These are phyloP conservation scores for Stegophylla sp. DNA, from an alignment of 2,888 invertebrate genomes.

Conservation along the genomic window DNA sequence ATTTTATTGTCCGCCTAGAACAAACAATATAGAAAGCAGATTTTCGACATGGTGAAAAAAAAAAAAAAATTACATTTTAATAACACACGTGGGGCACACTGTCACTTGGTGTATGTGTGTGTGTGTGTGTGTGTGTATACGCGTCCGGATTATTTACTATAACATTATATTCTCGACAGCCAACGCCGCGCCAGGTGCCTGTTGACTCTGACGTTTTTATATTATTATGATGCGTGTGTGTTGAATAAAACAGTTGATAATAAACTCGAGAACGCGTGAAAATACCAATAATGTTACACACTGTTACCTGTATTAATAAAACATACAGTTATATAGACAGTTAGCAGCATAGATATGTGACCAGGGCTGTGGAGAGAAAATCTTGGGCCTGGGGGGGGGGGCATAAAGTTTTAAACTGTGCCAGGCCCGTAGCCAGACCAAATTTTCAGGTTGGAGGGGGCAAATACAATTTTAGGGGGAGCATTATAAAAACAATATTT, in stretches of 20 bases:
- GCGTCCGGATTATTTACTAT: constrained; percentile 25
- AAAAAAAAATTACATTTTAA: constrained; percentile 41
- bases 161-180: constrained; percentile 3
- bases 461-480: no score
- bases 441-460: no score
- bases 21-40: constrained; percentile 54
- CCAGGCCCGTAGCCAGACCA: no score
- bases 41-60: constrained; percentile 26
- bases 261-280: background rate
- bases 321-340: background rate
- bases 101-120: background rate
- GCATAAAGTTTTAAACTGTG: no score
- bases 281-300: background rate
- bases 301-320: background rate
- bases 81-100: constrained; percentile 8
- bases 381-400: no score
- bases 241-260: background rate
- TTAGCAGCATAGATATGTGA: no score
- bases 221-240: background rate
- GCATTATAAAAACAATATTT: no score
- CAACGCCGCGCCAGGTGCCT: background rate
- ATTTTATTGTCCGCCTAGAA: constrained; percentile 10
- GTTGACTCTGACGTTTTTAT: background rate
- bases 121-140: background rate
- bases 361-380: no score